phyloP scores from a whole-genome alignment of 2,113 vertebrate genomes.

The Andinoacara biseriatus region DNA sequence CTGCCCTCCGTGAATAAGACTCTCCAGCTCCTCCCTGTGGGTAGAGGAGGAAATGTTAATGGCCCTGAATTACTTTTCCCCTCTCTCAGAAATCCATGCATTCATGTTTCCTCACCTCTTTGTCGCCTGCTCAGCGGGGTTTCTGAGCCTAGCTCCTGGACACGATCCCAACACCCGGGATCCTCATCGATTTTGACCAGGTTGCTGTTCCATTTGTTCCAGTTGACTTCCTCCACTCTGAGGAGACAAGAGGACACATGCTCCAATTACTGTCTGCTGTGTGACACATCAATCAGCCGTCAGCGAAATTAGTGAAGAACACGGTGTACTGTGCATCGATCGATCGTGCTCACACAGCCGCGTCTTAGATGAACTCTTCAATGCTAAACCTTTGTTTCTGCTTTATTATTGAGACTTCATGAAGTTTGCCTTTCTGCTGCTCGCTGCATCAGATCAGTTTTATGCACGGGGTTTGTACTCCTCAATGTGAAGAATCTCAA shows the following conservation, averaged over 20 bases:
- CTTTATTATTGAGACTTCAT: not conserved
- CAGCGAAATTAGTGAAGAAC: slow-evolving; percentile 47
- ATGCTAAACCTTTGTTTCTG: slow-evolving; percentile 1
- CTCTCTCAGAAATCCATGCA: not conserved
- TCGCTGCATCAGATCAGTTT: not conserved
- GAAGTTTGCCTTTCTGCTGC: not conserved
- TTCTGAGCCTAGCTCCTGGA: not conserved
- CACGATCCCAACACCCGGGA: slow-evolving; percentile 81
- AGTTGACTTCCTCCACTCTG: slow-evolving; percentile 97
- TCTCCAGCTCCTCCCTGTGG: slow-evolving; percentile 74
- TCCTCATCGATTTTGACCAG: slow-evolving; percentile 93
- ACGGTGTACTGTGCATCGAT: slow-evolving; percentile 9
- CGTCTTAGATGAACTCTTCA: slow-evolving; percentile 13
- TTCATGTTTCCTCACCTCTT: slow-evolving; percentile 33
- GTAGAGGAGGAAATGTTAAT: slow-evolving; percentile 5
- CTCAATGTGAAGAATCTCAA: not conserved
- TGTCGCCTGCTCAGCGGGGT: not conserved
- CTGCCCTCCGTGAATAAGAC: slow-evolving; percentile 38
- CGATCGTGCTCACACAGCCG: slow-evolving; percentile 34
- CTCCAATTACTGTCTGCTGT: slow-evolving; percentile 60
- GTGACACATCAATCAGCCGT: slow-evolving; percentile 60
- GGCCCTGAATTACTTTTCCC: not conserved
- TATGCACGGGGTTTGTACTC: not conserved
- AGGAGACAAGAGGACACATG: slow-evolving; percentile 63
- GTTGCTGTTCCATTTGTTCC: slow-evolving; percentile 96